phyloP scores from a whole-genome alignment of 2,113 vertebrate species.

The Myxocyprinus asiaticus region DNA sequence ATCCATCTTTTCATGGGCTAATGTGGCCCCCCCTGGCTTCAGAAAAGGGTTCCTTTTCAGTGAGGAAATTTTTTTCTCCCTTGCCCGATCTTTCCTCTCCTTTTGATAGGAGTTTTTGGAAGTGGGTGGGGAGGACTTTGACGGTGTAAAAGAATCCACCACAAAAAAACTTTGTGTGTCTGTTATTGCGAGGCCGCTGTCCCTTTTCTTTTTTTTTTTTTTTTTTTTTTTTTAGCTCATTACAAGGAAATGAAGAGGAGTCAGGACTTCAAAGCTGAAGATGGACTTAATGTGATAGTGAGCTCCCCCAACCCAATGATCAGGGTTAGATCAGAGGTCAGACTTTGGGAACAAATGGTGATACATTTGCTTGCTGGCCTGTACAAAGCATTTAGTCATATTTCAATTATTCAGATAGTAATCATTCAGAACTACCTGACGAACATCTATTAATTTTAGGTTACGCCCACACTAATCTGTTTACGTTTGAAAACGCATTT shows the following conservation, averaged over 20 bases:
- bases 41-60: conserved; percentile 81
- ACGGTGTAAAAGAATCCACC: conserved; percentile 74
- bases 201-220: conserved; percentile 63
- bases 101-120: conserved; percentile 50
- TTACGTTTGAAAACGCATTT: no score
- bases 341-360: conserved; percentile 8
- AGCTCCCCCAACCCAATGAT: conserved; percentile 6
- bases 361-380: background rate
- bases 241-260: conserved; percentile 81
- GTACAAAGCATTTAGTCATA: background rate
- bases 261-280: conserved; percentile 81
- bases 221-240: conserved; percentile 66
- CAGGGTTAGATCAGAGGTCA: conserved; percentile 16
- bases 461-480: no score
- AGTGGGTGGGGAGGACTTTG: conserved; percentile 49
- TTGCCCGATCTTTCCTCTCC: conserved; percentile 54
- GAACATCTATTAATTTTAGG: no score
- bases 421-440: no score
- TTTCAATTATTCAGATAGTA: background rate
- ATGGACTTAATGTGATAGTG: conserved; percentile 71
- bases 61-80: conserved; percentile 71
- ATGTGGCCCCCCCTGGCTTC: conserved; percentile 79
- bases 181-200: conserved; percentile 68
- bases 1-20: conserved; percentile 86
- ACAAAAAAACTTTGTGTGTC: conserved; percentile 68